Percentiles rank a stretch among this genome's conserved stretches.
phyloP scores from a whole-genome alignment of 2,797 vertebrate genomes.

The Coccyzus lansbergi region DNA sequence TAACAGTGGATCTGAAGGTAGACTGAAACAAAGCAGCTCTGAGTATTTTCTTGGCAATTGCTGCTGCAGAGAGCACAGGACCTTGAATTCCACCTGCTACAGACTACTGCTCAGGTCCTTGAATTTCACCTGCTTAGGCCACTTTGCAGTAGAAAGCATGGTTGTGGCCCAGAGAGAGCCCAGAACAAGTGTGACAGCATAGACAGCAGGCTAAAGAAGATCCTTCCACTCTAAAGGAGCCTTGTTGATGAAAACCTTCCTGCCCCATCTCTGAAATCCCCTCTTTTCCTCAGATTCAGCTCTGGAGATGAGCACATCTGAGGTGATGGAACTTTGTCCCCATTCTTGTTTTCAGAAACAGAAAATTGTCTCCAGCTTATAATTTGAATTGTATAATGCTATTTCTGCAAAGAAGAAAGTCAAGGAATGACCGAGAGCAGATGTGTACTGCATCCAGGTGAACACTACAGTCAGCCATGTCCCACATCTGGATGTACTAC shows the following conservation, averaged over 20 bases:
- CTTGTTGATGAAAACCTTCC: background rate
- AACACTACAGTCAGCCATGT: background rate
- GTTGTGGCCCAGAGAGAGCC: too few relatives aligned
- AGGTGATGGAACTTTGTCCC: background rate
- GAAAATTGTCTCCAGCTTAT: background rate
- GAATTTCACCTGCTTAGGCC: background rate
- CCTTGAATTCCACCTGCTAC: background rate
- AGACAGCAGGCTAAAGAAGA: background rate
- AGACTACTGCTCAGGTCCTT: background rate
- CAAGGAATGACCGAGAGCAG: background rate
- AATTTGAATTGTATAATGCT: background rate
- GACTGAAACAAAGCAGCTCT: background rate
- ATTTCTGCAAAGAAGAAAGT: background rate
- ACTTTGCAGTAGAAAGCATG: background rate
- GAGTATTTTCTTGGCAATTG: background rate
- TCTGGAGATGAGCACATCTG: background rate
- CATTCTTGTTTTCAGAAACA: background rate
- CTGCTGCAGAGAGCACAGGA: background rate
- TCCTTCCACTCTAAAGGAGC: background rate
- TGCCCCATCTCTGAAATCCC: background rate
- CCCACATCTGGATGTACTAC: background rate
- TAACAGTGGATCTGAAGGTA: background rate
- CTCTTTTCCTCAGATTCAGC: background rate
- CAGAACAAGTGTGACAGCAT: background rate
- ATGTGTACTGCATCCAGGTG: background rate